Percentiles rank a stretch among this genome's conserved stretches.
Evolutionary conservation across 2,113 vertebrate species (phyloP).

Genomic region (Lucifuga dentata): DNA sequence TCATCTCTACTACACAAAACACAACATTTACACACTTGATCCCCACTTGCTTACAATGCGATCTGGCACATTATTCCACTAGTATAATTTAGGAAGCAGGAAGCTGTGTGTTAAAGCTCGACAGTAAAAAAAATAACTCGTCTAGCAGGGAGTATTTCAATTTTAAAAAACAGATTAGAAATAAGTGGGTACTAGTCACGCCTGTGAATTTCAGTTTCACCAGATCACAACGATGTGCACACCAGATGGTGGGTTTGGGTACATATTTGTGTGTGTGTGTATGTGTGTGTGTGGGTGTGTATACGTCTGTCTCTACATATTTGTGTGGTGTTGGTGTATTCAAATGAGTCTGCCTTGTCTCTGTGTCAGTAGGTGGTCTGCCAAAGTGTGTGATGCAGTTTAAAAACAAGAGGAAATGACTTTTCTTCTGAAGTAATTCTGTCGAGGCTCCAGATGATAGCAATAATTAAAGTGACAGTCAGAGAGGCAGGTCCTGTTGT

Average conservation of each 20-base stretch:
- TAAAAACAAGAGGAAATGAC: constrained; percentile 65
- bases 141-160: constrained; percentile 51
- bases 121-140: constrained; percentile 45
- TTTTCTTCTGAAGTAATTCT: constrained; percentile 56
- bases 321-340: constrained; percentile 42
- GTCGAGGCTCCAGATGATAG: constrained; percentile 63
- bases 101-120: constrained; percentile 36
- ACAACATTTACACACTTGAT: constrained; percentile 29
- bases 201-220: constrained; percentile 59
- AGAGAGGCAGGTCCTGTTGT: constrained; percentile 48
- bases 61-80: constrained; percentile 25
- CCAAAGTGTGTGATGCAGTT: constrained; percentile 49
- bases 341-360: constrained; percentile 52
- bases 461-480: constrained; percentile 73
- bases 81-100: constrained; percentile 25
- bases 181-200: constrained; percentile 55
- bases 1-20: constrained; percentile 4
- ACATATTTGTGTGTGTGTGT: constrained; percentile 16
- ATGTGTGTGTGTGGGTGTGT: not conserved
- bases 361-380: constrained; percentile 58
- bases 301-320: constrained; percentile 13
- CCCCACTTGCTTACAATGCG: constrained; percentile 22
- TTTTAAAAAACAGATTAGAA: constrained; percentile 58
- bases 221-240: constrained; percentile 41
- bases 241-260: constrained; percentile 46